Base-by-base conservation (phyloP, 2,797 vertebrate genomes). In the Centropyge bicolor region DNA sequence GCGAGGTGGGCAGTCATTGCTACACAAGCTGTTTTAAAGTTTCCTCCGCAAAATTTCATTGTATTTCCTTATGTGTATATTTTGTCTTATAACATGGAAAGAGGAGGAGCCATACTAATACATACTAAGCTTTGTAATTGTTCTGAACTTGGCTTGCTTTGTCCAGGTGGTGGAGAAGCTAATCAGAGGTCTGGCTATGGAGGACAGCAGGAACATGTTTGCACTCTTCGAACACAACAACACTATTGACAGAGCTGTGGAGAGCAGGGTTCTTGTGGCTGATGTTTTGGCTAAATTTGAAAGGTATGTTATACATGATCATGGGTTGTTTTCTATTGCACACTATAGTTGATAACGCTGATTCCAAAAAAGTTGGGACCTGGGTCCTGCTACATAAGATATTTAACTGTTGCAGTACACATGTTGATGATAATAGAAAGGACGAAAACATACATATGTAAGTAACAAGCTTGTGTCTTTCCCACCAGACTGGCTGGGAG, bases 201-300 rank as follows among this genome's bases (percentile, higher is more conserved):
- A 97, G 86, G 96, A 97, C 93, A 98, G 97, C 88, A 95, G 97
- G 60, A 98, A 98, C 78, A 97, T 97, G 97, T 98, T 98, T 69
- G 96, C 97, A 0, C 96, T 98, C 70, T 98, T 98, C 74, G 97
- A 98, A 82, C 97, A 96, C 69, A 97, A 95, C 59, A 95, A 92
- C 68, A 88, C 82, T 6, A 90, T 96, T 12, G 96, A 97, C 92
- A 94, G 94, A 57, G 97, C 97, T 2, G 96, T 98, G 77, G 97
- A 98, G 86, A 97, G 97, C 76, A 91, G 97, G 0, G 96, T 97
- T 49, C 96, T 97, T 2, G 97, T 98, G 72, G 97, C 97, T 5
- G 97, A 98, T 63, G 96, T 98, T 69, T 85, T 98, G 88, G 97
- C 97, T 62, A 98, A 97, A 90, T 98, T 98, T 81, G 97, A 98